Base-by-base conservation (phyloP, 2,888 invertebrate species). In the Cacoxenus indagator region DNA sequence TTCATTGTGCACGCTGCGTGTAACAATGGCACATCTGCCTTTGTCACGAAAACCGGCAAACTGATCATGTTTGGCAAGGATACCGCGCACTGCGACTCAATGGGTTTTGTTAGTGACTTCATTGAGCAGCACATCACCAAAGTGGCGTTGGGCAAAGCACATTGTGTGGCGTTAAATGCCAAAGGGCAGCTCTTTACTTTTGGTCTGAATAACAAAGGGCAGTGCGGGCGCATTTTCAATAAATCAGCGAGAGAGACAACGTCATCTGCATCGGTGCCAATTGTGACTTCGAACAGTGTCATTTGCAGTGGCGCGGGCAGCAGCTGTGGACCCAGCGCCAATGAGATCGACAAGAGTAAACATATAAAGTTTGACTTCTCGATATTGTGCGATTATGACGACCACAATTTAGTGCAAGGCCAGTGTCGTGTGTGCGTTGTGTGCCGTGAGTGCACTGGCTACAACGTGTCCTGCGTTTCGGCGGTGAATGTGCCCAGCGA, bases 171-270 rank as follows among this genome's bases (percentile, higher is more conserved):
- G 0, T 89, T 99, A 11, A 96, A 95, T 14, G 93, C 92, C 76
- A 94, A 94, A 84, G 99, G 99, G 0, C 93, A 94, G 77, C 92
- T 98, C 2, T 98, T 94, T 86, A 97, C 98, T 0, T 98, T 98
- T 88, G 99, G 99, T 4, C 94, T 98, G 72, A 99, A 99, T 88
- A 98, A 99, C 87, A 97, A 98, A 87, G 97, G 97, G 0, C 99
- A 99, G 85, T 99, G 99, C 88, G 99, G 99, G 4, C 90, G 97
- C 73, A 96, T 96, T 78, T 95, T 94, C 82, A 81, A 81, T 46
- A 87, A 87, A 73, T 67, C 78, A 0, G 72, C 72, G 11, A 78
- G 78, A 37, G 80, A 83, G 78, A 74, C 78, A 1, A 70, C 27
- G 68, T 59, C 27, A 67, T 51, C n/a, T 64, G 43, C 65, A 69